Evolutionary conservation across 2,888 invertebrate genomes (phyloP), one percentile per base, ranked within the genome.

Genomic region (Epistrophe grossulariae): DNA sequence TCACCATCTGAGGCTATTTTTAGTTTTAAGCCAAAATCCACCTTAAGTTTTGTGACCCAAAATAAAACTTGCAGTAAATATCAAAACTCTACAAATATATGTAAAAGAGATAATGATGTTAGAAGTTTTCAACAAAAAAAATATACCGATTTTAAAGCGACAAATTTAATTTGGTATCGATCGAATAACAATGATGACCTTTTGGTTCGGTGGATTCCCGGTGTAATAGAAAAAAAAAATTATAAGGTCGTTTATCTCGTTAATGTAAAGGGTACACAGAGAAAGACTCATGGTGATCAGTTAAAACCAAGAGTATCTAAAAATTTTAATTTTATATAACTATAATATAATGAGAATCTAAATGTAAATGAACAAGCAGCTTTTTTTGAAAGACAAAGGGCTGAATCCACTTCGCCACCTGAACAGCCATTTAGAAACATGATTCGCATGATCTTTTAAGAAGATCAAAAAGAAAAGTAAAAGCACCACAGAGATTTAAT

Each of bases 1-100:
- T 50, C 66, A n/a, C 48, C 66, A 31, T 48, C 35, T 50, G 66
- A 48, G n/a, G 50, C 50, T 50, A 50, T 66, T 50, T 48, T 66
- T 17, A 66, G n/a, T 13, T 66, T 66, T 50, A 66, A 66, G 17
- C 66, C 50, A 35, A 66, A 31, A 50, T 8, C 31, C 13, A 1
- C 66, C 0, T 50, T 50, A 15, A 50, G 45, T 50, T 50, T 66
- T n/a, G n/a, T n/a, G 7, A 28, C 11, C 5, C 55, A 4, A 19
- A 55, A 28, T 55, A 55, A 24, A 55, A 0, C 28, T 6, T 6
- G 1, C 28, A 55, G 28, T 28, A 28, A 24, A 28, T 24, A 55
- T 6, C 2, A n/a, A 35, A n/a, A 17, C 19, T 4, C 40, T 11
- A 4, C n/a, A 50, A 66, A 50, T 17, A n/a, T 31, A 7, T 15